Conservation (phyloP, 2,888 invertebrate species). For the Penaeus monodon region DNA sequence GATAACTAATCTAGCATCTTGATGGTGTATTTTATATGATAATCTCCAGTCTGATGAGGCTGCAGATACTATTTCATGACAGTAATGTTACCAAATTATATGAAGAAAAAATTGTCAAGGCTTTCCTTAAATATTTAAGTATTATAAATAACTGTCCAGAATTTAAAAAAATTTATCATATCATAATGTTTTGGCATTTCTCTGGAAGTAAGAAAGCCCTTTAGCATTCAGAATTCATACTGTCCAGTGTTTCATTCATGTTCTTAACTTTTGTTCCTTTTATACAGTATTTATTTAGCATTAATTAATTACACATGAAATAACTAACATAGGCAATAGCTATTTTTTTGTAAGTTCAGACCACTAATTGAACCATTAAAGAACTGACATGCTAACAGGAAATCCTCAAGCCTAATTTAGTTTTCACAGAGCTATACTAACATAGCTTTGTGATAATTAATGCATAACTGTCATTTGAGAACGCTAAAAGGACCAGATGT, state of each 20-base stretch:
- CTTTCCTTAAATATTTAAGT: too few relatives aligned
- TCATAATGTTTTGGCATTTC: neutral
- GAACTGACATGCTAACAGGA: constrained; percentile 13
- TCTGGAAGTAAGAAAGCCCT: neutral
- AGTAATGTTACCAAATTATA: too few relatives aligned
- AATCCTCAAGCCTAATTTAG: neutral
- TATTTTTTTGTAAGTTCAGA: constrained; percentile 27
- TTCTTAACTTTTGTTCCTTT: constrained; percentile 27
- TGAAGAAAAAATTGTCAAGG: neutral
- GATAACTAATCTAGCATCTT: too few relatives aligned
- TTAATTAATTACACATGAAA: constrained; percentile 26
- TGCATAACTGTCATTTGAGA: neutral
- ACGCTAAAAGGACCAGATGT: too few relatives aligned
- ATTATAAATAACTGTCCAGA: too few relatives aligned
- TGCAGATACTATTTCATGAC: too few relatives aligned
- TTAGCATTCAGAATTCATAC: neutral
- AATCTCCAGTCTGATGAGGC: too few relatives aligned
- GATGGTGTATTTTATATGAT: too few relatives aligned
- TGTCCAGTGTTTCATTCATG: constrained; percentile 25
- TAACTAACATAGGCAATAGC: constrained; percentile 36
- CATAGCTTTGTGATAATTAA: constrained; percentile 22
- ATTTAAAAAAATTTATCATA: too few relatives aligned
- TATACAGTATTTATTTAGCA: constrained; percentile 46
- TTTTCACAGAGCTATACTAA: constrained; percentile 24
- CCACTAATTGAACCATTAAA: constrained; percentile 19